Base-by-base conservation (phyloP, 2,797 vertebrate species). In the Cossypha caffra region DNA sequence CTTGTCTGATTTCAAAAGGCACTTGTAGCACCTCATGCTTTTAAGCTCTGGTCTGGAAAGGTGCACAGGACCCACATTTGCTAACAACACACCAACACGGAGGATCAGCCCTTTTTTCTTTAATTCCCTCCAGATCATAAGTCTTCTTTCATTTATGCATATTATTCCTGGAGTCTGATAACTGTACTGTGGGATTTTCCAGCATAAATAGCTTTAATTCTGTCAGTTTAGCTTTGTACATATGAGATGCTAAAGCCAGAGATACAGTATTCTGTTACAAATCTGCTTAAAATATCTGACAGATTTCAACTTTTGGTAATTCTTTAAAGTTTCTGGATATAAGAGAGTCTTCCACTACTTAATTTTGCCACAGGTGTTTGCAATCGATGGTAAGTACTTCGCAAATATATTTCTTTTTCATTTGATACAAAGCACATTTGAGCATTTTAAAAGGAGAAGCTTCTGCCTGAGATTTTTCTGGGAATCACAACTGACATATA, bases 161-260 rank as follows among this genome's bases (percentile, higher is more conserved):
- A 73, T 96, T 90, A 86, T 42, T 84, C 50, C 52, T 64, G 50
- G 57, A 90, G 79, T 78, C 67, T 88, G 84, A 92, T 95, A 88
- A 73, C 66, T 62, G 31, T 33, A 12, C 50, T 63, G 33, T 77
- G 75, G 48, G 24, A 29, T 91, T 85, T 84, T 76, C 66, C 66
- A 84, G 66, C 28, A 52, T 90, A 66, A 94, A 61, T 68, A 94
- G 73, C 45, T 93, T 95, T 92, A 86, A 81, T 92, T 94, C 79
- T 93, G 80, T 67, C 83, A 94, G 33, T 89, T 82, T 87, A 69
- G 28, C 88, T 77, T 94, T 78, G 73, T 79, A 66, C 16, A 67
- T 26, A 42, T 16, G 48, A 80, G 57, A 74, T 25, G 14, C 62
- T 92, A 58, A 80, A 92, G 51, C 42, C 45, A 74, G 66, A 71